Percentiles rank a stretch among this genome's conserved stretches.
Conservation (phyloP, 2,113 vertebrate species). For the Psilopsiagon aurifrons region DNA sequence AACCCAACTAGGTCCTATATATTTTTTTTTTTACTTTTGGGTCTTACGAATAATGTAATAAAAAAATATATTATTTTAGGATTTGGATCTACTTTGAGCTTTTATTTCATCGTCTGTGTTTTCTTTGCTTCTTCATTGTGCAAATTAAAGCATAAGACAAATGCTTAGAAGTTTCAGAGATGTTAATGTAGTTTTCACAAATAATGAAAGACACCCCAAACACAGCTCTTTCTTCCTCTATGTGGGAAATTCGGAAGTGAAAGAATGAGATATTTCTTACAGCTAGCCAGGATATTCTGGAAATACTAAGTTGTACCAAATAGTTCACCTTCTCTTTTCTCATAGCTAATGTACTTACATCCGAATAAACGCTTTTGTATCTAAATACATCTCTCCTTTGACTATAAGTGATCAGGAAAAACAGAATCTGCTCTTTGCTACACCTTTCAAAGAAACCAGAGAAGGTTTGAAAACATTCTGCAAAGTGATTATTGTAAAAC, state of each 20-base stretch:
- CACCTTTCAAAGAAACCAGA: neutral
- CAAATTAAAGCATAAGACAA: neutral
- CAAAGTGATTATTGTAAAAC: rapidly evolving
- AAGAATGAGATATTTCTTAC: neutral
- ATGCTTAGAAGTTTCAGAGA: neutral
- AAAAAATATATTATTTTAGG: neutral
- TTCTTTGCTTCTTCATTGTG: neutral
- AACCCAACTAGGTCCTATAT: rapidly evolving
- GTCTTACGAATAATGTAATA: neutral
- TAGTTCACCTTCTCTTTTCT: neutral
- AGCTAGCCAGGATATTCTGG: neutral
- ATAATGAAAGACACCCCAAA: neutral
- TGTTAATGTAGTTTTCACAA: neutral
- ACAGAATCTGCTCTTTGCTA: neutral
- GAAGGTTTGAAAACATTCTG: neutral
- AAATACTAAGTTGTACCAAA: neutral
- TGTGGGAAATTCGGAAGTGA: neutral
- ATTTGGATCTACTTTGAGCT: neutral
- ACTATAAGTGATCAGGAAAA: neutral
- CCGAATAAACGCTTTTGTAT: rapidly evolving
- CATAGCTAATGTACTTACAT: neutral
- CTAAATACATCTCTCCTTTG: rapidly evolving
- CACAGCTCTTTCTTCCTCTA: neutral
- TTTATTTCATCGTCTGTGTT: neutral
- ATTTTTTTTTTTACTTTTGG: neutral